Percentiles rank a stretch among this genome's conserved stretches.
These are phyloP conservation scores for Ormyrus rosae DNA, from an alignment of 2,888 invertebrate genomes.

Conservation along the genomic window DNA sequence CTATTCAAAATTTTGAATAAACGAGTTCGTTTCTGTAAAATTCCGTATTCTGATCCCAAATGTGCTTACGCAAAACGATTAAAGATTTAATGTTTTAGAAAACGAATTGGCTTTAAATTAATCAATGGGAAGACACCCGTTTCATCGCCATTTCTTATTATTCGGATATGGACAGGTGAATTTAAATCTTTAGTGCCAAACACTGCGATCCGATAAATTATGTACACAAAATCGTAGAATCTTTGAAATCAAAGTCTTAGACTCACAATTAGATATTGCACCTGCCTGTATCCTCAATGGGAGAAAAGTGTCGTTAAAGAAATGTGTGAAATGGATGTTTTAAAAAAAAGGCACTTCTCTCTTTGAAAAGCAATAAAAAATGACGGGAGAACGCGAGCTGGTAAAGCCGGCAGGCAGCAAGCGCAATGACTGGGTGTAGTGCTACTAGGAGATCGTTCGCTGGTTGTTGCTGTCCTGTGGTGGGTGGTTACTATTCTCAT, in stretches of 20 bases:
- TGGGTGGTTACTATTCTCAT: conserved; percentile 70
- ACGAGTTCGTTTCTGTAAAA: background rate
- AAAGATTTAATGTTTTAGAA: conserved; percentile 6
- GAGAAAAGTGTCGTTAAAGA: conserved; percentile 48
- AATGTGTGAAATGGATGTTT: background rate
- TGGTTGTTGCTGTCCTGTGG: conserved; percentile 77
- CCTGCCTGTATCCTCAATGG: conserved; percentile 56
- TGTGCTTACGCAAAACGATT: conserved; percentile 23
- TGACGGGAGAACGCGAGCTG: conserved; percentile 61
- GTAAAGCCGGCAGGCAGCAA: conserved; percentile 72
- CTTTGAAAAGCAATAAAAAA: conserved; percentile 51
- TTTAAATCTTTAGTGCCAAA: conserved; percentile 25
- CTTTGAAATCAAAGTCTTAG: conserved; percentile 29
- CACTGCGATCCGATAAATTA: conserved; percentile 41
- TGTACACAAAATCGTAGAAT: conserved; percentile 47
- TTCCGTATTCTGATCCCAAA: conserved; percentile 9
- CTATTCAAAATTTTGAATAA: conserved; percentile 6
- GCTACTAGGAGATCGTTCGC: conserved; percentile 73
- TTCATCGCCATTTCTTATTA: conserved; percentile 56
- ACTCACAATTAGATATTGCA: conserved; percentile 41
- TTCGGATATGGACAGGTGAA: conserved; percentile 56
- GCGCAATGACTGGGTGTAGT: conserved; percentile 62
- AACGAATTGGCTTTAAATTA: conserved; percentile 44
- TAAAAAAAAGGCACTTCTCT: conserved; percentile 43
- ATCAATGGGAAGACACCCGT: conserved; percentile 52